A percentile compares a stretch with the other conserved stretches of the same genome.
phyloP scores from a whole-genome alignment of 2,888 invertebrate species.

The Hybos culiciformis region DNA sequence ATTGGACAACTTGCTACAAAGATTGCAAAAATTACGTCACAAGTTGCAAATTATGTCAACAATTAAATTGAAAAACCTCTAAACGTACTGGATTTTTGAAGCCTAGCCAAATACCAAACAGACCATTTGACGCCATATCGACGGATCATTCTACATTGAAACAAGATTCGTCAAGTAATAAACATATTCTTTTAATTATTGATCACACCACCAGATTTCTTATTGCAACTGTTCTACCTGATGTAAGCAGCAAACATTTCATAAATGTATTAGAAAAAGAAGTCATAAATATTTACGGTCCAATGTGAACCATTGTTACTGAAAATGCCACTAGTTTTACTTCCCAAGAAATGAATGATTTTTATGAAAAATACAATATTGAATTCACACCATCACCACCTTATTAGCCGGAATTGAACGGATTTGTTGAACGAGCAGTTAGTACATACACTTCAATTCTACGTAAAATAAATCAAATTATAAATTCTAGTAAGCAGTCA shows the following conservation, averaged over 20 bases:
- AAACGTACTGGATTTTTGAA: slow-evolving; percentile 4
- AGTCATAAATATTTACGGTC: not conserved
- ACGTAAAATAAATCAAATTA: slow-evolving; percentile 1
- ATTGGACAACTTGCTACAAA: slow-evolving; percentile 1
- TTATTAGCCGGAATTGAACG: slow-evolving; percentile 7
- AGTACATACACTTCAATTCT: slow-evolving; percentile 2
- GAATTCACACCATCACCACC: slow-evolving; percentile 2
- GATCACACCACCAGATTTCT: slow-evolving; percentile 6
- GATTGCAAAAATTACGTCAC: slow-evolving; percentile 5
- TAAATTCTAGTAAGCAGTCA: not conserved
- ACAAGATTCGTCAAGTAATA: not conserved
- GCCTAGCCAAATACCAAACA: slow-evolving; percentile 2
- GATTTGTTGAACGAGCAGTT: slow-evolving; percentile 3
- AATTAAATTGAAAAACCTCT: slow-evolving; percentile 2
- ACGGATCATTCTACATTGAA: slow-evolving; percentile 5
- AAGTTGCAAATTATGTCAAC: slow-evolving; percentile 1
- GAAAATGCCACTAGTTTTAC: slow-evolving; percentile 5
- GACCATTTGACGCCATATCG: slow-evolving; percentile 7
- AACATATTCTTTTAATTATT: slow-evolving; percentile 2
- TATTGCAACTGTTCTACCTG: slow-evolving; percentile 2
- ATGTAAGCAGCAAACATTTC: not conserved
- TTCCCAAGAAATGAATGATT: not conserved
- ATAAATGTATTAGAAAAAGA: not conserved
- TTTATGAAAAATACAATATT: not conserved
- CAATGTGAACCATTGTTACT: slow-evolving; percentile 2